Conservation (phyloP, 2,888 invertebrate genomes). For the Athetis lepigone region DNA sequence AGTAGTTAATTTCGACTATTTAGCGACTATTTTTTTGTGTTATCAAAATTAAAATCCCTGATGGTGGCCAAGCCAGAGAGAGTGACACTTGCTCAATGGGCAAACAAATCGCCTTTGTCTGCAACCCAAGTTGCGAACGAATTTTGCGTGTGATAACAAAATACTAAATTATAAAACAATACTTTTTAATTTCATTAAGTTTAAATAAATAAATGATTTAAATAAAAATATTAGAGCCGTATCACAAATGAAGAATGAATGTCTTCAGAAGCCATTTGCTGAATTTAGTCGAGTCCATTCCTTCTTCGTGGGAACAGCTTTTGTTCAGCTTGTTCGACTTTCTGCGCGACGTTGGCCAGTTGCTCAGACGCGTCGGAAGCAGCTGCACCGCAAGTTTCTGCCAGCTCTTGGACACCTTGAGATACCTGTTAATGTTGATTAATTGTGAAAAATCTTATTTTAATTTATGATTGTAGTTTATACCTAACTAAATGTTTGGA, state of each 20-base stretch:
- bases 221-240: slow-evolving; percentile 23
- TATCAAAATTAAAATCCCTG: no score
- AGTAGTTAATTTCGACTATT: no score
- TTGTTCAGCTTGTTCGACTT: slow-evolving; percentile 82
- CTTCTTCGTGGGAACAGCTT: slow-evolving; percentile 82
- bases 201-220: slow-evolving; percentile 42
- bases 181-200: slow-evolving; percentile 54
- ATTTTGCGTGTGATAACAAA: background rate
- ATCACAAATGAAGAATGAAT: slow-evolving; percentile 36
- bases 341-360: slow-evolving; percentile 80
- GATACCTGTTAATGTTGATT: slow-evolving; percentile 73
- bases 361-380: slow-evolving; percentile 83
- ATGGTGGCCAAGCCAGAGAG: no score
- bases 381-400: slow-evolving; percentile 84
- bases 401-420: slow-evolving; percentile 83
- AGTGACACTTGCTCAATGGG: no score
- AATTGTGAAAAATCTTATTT: background rate
- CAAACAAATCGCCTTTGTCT: no score
- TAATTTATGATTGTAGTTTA: background rate
- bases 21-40: no score
- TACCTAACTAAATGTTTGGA: no score
- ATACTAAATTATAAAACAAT: slow-evolving; percentile 14
- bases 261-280: slow-evolving; percentile 11
- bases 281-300: slow-evolving; percentile 83
- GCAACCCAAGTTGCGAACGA: background rate